Base-by-base conservation (phyloP, 2,113 vertebrate genomes). In the Spilogale gracilis region DNA sequence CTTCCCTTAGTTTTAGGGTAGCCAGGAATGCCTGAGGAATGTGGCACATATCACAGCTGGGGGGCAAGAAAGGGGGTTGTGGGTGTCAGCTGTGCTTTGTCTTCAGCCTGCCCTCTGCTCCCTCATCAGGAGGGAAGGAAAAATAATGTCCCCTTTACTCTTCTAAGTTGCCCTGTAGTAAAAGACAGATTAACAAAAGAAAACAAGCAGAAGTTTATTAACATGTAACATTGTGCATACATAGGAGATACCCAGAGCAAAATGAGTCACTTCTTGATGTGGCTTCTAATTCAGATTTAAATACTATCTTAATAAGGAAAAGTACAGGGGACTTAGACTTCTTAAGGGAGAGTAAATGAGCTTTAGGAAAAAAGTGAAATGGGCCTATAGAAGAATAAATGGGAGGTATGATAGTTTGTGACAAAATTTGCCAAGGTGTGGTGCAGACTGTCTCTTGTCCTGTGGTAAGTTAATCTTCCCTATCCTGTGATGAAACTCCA, bases 261-360 rank as follows among this genome's bases (percentile, higher is more conserved):
- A 91, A 48, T 78, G 43, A 67, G 4, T 67, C 69, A 30, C 9
- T 18, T 8, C 73, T 13, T n/a, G n/a, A 61, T 27, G 3, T 92
- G 32, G 45, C 56, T 61, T 73, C 61, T n/a, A 86, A 87, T 63
- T 52, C 73, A 79, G 45, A 43, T n/a, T 56, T 61, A 87, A 73
- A n/a, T 79, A 32, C 1, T 65, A 5, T 32, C 11, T 86, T 91
- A 45, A 43, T 52, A 61, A 25, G 13, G 25, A 73, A 80, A 63
- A 32, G 0, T 7, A 23, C 5, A 0, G 32, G 32, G 9, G 9
- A 20, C 10, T 1, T 25, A 38, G 61, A 13, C 6, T 12, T 60
- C 43, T 79, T 16, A 20, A 13, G 48, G 45, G 9, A 71, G 1
- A 43, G 3, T 71, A 67, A 85, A 43, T 95, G 43, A 71, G 9